Evolutionary conservation across 2,113 vertebrate species (phyloP).

Genomic region (Phaethon lepturus): DNA sequence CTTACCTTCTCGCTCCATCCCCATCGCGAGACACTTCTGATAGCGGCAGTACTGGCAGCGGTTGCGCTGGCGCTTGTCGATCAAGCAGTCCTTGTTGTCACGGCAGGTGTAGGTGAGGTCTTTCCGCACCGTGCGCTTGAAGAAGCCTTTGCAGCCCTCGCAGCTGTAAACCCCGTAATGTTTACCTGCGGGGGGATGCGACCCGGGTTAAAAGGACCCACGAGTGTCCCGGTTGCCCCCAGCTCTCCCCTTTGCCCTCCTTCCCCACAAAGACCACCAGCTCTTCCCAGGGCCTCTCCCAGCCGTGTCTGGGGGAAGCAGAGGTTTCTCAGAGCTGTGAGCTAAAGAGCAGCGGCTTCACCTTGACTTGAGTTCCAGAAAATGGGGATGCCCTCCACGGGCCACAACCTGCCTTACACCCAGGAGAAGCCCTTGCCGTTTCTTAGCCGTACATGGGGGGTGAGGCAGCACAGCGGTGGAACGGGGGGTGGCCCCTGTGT

Average conservation of each 20-base stretch:
- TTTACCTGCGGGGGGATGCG: constrained; percentile 78
- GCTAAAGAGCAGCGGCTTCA: background rate
- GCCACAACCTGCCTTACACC: accelerated
- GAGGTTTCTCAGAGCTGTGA: background rate
- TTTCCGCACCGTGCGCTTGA: constrained; percentile 96
- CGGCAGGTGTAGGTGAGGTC: constrained; percentile 98
- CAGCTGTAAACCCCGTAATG: constrained; percentile 99
- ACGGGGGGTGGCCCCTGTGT: accelerated
- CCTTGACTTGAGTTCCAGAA: background rate
- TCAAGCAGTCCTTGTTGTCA: constrained; percentile 96
- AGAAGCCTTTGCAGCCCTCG: constrained; percentile 98
- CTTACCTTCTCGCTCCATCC: constrained; percentile 99
- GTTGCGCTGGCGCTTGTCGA: constrained; percentile 98
- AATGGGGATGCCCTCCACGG: accelerated
- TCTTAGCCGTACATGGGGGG: background rate
- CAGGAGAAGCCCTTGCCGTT: background rate
- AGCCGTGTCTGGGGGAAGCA: accelerated
- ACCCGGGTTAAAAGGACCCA: background rate
- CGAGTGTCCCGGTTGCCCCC: accelerated
- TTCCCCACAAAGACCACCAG: background rate
- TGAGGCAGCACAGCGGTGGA: no score
- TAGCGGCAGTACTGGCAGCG: constrained; percentile 99
- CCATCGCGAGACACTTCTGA: constrained; percentile 99
- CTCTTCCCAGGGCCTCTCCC: background rate
- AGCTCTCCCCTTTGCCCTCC: background rate